Conservation (phyloP, 1,140 invertebrate species). For the Hycleus cichorii region DNA sequence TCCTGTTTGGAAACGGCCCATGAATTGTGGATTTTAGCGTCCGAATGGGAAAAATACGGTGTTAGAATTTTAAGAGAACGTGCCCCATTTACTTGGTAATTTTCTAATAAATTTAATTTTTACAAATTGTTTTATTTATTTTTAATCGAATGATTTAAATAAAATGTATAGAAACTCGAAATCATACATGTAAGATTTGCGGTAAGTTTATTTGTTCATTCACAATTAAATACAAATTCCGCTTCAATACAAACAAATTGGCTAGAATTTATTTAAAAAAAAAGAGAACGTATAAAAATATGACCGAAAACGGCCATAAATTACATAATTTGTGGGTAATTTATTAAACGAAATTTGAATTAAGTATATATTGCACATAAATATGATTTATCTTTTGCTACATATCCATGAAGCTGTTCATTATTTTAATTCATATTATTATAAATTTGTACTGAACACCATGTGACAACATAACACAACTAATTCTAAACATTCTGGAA, state of each 20-base stretch:
- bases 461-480: slow-evolving; percentile 33
- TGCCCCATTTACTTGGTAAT: slow-evolving; percentile 71
- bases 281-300: slow-evolving; percentile 5
- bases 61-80: slow-evolving; percentile 81
- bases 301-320: slow-evolving; percentile 3
- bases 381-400: slow-evolving; percentile 28
- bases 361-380: slow-evolving; percentile 40
- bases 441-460: slow-evolving; percentile 37
- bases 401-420: slow-evolving; percentile 31
- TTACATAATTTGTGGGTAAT: slow-evolving; percentile 13
- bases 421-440: slow-evolving; percentile 22
- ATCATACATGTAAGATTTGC: no score
- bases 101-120: slow-evolving; percentile 1
- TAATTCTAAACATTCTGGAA: slow-evolving; percentile 31
- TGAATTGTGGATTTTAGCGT: slow-evolving; percentile 83
- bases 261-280: slow-evolving; percentile 11
- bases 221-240: no score
- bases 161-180: no score
- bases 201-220: no score
- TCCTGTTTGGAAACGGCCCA: slow-evolving; percentile 86
- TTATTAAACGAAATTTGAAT: slow-evolving; percentile 21
- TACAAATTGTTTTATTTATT: neutral
- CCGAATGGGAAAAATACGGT: slow-evolving; percentile 81
- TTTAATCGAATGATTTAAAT: neutral
- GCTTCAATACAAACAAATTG: neutral